Evolutionary conservation across 2,113 vertebrate genomes (phyloP), one percentile per base, ranked within the genome.

Genomic region (Nematolebias whitei): DNA sequence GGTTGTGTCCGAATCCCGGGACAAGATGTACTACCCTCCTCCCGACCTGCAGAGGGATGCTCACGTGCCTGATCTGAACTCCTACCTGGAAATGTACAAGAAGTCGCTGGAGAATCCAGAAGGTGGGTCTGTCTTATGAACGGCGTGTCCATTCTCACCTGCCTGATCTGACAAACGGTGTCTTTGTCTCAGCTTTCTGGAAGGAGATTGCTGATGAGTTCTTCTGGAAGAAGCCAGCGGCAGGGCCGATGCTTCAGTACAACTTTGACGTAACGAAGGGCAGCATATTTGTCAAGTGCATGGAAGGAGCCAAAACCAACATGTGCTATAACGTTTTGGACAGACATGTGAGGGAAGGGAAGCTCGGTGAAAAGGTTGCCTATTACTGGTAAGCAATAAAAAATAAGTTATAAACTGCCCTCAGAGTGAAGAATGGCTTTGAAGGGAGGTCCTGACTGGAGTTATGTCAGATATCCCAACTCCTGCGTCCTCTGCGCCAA

Each of bases 251-350:
- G 53, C 73, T 94, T 64, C 89, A 92, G 68, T 88, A 94, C 69
- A 94, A 94, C 83, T 94, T 94, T 47, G 92, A 94, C 48, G 76
- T 93, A 47, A 93, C 89, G 2, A 93, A 93, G 71, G 94, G 90
- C 18, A 88, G 70, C 60, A 58, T 94, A 54, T 92, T 83, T 47
- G 65, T 93, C 45, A 93, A 93, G 62, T 94, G 87, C 79, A 92
- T 94, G 93, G 92, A 94, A 70, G 94, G 92, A 43, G 93, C 92
- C 43, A 93, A 91, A 82, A 94, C 94, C 74, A 94, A 94, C 76
- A 87, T 94, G 5, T 94, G 94, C 83, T 94, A 94, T 78, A 94
- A 94, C 22, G 79, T 94, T 52, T 80, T 94, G 67, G 94, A 94
- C 86, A 85, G 92, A 57, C 92, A 92, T 54, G 89, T 94, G 43